Evolutionary conservation across 2,113 vertebrate genomes (phyloP).

Genomic region (Anoplopoma fimbria): DNA sequence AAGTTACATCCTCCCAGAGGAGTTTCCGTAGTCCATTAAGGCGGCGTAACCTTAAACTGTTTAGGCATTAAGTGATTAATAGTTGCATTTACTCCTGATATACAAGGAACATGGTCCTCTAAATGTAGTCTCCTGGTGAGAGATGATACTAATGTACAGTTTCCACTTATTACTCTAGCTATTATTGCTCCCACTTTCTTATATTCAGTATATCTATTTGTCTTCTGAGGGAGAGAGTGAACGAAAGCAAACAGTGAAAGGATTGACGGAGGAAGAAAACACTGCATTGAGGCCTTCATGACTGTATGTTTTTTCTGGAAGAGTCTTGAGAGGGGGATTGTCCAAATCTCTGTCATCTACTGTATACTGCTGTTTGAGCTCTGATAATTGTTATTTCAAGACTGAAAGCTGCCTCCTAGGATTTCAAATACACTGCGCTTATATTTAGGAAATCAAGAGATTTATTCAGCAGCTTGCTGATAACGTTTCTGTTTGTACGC

Average conservation of each 20-base stretch:
- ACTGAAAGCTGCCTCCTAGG: no score
- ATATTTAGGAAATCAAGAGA: background rate
- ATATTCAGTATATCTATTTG: background rate
- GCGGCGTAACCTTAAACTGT: background rate
- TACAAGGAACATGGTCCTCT: background rate
- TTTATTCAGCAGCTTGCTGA: background rate
- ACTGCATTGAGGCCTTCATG: background rate
- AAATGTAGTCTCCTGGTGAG: background rate
- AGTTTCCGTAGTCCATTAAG: slow-evolving; percentile 18
- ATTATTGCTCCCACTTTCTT: background rate
- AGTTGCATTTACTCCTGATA: slow-evolving; percentile 7
- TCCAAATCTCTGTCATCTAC: slow-evolving; percentile 41
- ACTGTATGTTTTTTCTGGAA: slow-evolving; percentile 40
- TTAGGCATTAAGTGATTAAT: slow-evolving; percentile 12
- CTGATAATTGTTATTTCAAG: background rate
- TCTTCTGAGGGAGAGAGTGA: slow-evolving; percentile 14
- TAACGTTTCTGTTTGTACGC: background rate
- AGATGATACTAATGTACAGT: background rate
- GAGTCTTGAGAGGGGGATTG: slow-evolving; percentile 29
- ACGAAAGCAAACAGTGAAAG: slow-evolving; percentile 30
- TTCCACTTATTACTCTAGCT: background rate
- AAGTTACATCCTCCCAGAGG: background rate
- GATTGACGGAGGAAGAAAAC: slow-evolving; percentile 18
- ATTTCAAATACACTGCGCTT: background rate
- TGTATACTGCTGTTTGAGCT: background rate